Evolutionary conservation across 2,888 invertebrate genomes (phyloP).

Genomic region (Cloeon dipterum): DNA sequence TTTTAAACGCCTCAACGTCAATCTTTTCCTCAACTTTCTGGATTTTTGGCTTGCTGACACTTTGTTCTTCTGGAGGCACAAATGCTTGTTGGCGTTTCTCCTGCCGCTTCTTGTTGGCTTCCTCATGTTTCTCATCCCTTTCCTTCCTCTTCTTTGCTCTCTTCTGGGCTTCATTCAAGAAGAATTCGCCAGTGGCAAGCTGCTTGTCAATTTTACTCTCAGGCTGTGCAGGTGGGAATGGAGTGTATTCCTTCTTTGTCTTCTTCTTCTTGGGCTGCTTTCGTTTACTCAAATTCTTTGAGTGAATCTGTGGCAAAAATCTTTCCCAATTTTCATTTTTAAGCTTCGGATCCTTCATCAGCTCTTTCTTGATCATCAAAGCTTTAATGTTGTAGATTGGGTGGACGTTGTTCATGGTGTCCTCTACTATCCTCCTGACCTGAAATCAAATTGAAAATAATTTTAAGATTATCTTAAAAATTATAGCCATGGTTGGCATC

Average conservation of each 20-base stretch:
- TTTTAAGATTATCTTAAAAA: neutral
- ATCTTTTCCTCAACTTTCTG: constrained; percentile 22
- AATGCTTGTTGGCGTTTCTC: constrained; percentile 60
- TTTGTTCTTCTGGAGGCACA: constrained; percentile 50
- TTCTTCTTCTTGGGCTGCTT: constrained; percentile 74
- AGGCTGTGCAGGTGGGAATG: constrained; percentile 85
- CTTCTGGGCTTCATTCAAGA: constrained; percentile 69
- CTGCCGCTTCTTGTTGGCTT: constrained; percentile 45
- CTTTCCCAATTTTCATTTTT: constrained; percentile 91
- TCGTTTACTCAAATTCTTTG: constrained; percentile 67
- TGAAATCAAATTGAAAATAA: too few species aligned
- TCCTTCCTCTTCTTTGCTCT: constrained; percentile 45
- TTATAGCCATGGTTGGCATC: too few species aligned
- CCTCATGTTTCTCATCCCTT: constrained; percentile 52
- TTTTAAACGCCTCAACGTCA: constrained; percentile 47
- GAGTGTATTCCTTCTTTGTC: constrained; percentile 85
- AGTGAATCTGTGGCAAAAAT: constrained; percentile 83
- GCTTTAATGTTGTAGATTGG: constrained; percentile 96
- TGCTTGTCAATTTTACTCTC: constrained; percentile 87
- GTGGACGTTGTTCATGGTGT: constrained; percentile 97
- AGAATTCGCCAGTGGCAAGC: constrained; percentile 90
- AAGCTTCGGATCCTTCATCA: constrained; percentile 78
- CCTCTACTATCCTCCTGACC: constrained; percentile 76
- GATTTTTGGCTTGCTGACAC: constrained; percentile 10
- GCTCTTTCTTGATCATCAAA: constrained; percentile 89